Conservation (phyloP, 2,888 invertebrate genomes). For the Agrotis ipsilon region DNA sequence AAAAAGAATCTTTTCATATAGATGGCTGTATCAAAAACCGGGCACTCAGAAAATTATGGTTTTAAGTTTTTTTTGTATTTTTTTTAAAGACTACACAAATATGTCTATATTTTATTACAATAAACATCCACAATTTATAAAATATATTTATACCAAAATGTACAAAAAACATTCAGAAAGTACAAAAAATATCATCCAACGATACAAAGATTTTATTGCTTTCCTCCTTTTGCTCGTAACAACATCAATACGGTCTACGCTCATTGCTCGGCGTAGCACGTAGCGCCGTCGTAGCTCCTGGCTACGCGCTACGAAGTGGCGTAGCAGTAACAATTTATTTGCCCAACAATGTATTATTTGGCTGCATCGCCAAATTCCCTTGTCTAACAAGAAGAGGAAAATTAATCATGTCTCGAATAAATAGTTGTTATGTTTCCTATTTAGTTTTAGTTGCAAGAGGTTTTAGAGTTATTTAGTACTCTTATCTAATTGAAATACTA, state of each 20-base stretch:
- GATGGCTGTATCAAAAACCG: too few species aligned
- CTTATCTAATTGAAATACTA: too few species aligned
- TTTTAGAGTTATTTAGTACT: too few species aligned
- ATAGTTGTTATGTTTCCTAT: slow-evolving; percentile 12
- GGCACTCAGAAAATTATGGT: too few species aligned
- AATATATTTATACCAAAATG: slow-evolving; percentile 8
- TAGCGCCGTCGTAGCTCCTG: slow-evolving; percentile 49
- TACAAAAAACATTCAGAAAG: not conserved
- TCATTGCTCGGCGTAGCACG: slow-evolving; percentile 42
- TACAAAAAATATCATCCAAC: slow-evolving; percentile 12
- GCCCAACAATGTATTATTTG: slow-evolving; percentile 43
- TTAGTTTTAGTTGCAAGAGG: not conserved
- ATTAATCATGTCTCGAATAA: slow-evolving; percentile 29
- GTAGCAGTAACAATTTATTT: slow-evolving; percentile 44
- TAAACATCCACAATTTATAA: too few species aligned
- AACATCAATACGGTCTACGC: slow-evolving; percentile 33
- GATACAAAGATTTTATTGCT: slow-evolving; percentile 35
- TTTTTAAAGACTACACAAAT: too few species aligned
- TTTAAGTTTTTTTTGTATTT: too few species aligned
- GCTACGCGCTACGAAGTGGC: slow-evolving; percentile 64
- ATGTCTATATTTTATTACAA: too few species aligned
- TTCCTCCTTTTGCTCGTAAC: slow-evolving; percentile 31
- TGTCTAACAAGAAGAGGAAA: slow-evolving; percentile 32
- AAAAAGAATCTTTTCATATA: too few species aligned
- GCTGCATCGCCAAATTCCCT: slow-evolving; percentile 46